phyloP scores from a whole-genome alignment of 1,140 invertebrate genomes.

The Stratiolaelaps scimitus region DNA sequence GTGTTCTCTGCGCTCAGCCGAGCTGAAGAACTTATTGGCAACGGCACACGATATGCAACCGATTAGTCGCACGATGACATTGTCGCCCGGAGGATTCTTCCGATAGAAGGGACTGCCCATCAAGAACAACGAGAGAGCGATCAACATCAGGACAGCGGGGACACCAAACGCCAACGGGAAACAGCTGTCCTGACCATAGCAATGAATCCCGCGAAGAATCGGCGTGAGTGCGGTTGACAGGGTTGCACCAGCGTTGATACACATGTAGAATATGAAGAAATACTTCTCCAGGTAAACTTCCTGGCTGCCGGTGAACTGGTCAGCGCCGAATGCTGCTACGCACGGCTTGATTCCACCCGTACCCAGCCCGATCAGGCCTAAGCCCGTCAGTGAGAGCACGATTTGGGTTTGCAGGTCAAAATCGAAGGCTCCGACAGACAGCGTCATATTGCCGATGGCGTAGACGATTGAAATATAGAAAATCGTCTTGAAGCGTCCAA shows the following conservation, averaged over 20 bases:
- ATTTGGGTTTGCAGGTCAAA: conserved; percentile 40
- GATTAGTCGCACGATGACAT: conserved; percentile 60
- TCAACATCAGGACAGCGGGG: conserved; percentile 68
- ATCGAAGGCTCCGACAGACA: conserved; percentile 45
- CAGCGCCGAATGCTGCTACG: conserved; percentile 89
- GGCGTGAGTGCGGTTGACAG: conserved; percentile 81
- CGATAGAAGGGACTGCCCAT: conserved; percentile 60
- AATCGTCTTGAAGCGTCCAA: conserved; percentile 61
- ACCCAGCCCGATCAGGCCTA: conserved; percentile 62
- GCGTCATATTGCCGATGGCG: conserved; percentile 61
- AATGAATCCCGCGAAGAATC: conserved; percentile 60
- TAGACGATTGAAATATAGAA: conserved; percentile 59
- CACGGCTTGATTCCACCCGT: conserved; percentile 96
- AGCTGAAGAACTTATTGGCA: conserved; percentile 34
- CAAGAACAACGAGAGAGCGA: conserved; percentile 49
- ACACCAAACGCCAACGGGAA: conserved; percentile 83
- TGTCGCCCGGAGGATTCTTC: conserved; percentile 63
- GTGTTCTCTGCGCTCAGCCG: conserved; percentile 48
- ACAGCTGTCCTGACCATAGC: conserved; percentile 65
- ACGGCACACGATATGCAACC: conserved; percentile 50
- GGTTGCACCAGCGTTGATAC: conserved; percentile 80
- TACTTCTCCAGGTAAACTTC: conserved; percentile 58
- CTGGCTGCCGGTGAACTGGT: conserved; percentile 61
- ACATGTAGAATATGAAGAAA: conserved; percentile 86
- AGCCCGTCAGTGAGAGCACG: conserved; percentile 56